Evolutionary conservation across 2,113 vertebrate species (phyloP).

Genomic region (Jacana jacana): DNA sequence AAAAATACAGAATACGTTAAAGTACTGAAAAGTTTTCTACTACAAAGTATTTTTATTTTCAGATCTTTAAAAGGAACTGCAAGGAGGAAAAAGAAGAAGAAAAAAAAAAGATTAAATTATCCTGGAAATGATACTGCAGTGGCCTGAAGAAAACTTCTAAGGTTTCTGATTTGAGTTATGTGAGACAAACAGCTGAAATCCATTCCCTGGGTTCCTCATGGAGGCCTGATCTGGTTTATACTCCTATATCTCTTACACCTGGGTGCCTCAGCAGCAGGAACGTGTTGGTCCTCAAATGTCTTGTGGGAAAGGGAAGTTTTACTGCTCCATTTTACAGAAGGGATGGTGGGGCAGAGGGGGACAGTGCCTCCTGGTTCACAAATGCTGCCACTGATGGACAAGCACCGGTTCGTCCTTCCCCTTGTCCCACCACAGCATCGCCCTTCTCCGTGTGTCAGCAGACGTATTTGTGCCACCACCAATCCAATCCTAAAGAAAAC

Average conservation of each 20-base stretch:
- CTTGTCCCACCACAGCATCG: neutral
- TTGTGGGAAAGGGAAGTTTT: neutral
- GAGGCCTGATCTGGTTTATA: neutral
- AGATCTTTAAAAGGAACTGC: neutral
- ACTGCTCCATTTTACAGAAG: neutral
- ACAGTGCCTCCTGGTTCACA: neutral
- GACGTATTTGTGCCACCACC: neutral
- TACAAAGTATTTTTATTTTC: neutral
- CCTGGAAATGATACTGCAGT: neutral
- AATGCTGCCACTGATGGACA: neutral
- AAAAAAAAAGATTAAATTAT: neutral
- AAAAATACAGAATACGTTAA: neutral
- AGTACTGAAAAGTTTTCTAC: neutral
- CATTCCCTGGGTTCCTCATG: neutral
- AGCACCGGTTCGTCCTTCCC: neutral
- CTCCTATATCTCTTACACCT: neutral
- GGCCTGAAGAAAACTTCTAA: neutral
- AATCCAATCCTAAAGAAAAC: neutral
- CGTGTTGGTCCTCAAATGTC: neutral
- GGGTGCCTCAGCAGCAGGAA: neutral
- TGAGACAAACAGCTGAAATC: neutral
- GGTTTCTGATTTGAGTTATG: neutral
- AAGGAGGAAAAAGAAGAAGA: neutral
- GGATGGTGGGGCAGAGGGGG: neutral
- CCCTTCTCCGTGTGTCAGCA: neutral